Evolutionary conservation across 2,797 vertebrate species (phyloP), one percentile per base, ranked within the genome.

Genomic region (Hypotaenidia okinawae): DNA sequence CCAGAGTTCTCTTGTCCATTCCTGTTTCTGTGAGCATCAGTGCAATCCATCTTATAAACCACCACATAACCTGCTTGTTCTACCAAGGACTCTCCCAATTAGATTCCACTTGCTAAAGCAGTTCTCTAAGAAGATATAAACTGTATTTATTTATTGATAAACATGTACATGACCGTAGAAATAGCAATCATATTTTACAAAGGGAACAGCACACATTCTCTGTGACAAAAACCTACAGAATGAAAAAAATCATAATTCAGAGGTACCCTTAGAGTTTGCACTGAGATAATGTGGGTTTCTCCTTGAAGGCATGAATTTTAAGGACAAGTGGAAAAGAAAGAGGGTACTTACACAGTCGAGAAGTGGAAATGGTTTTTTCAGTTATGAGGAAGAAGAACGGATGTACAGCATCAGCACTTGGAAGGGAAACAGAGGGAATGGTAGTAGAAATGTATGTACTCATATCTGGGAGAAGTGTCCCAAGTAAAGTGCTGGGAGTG

Each of bases 71-170:
- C 90, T 89, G 43, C 47, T 83, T 88, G 16, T 82, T 88, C 35
- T 85, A 87, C 72, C 72, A 94, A 64, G 45, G 54, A 82, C 57
- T 93, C 25, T 91, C 28, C 43, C 90, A 94, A 82, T 94, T 95
- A 94, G 67, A 63, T 88, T 87, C 45, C 37, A 87, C 27, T 49
- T 89, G 86, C 72, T 89, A 80, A 78, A 89, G 58, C 84, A 89
- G 17, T 77, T 77, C 55, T 90, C 51, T 77, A 43, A 75, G 82
- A 76, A 76, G 78, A 92, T 84, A 77, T 79, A 93, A 93, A 88
- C 25, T 49, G n/a, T 91, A 45, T 92, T 96, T 93, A 86, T 77
- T 45, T 89, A 27, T 75, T 90, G 90, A 72, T 89, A 92, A 92
- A 75, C 49, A 22, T 33, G 58, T 89, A 75, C 67, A 83, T 47